Percentiles rank a stretch among this genome's conserved stretches.
Evolutionary conservation across 2,888 invertebrate species (phyloP).

Genomic region (Synanthedon myopaeformis): DNA sequence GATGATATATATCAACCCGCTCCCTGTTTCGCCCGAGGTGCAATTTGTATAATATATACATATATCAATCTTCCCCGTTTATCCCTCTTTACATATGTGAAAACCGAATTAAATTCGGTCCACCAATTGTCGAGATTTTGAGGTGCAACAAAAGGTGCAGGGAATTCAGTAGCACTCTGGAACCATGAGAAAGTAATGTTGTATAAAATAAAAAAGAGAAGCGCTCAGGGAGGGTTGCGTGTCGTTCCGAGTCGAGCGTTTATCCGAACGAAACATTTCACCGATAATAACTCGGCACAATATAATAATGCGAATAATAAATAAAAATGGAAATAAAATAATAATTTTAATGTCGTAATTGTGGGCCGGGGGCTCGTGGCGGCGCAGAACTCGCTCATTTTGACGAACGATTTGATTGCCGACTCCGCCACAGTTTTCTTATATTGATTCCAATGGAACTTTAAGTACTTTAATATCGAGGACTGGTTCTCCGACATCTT

Average conservation of each 20-base stretch:
- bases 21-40: no score
- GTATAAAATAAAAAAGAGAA: slow-evolving; percentile 30
- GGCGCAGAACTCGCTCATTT: slow-evolving; percentile 48
- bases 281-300: slow-evolving; percentile 71
- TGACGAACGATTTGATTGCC: slow-evolving; percentile 48
- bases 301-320: slow-evolving; percentile 72
- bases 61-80: no score
- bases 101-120: no score
- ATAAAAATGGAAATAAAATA: slow-evolving; percentile 70
- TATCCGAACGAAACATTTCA: slow-evolving; percentile 70
- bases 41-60: no score
- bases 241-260: slow-evolving; percentile 52
- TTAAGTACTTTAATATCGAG: slow-evolving; percentile 28
- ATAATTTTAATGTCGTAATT: slow-evolving; percentile 70
- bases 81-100: no score
- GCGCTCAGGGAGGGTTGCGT: slow-evolving; percentile 47
- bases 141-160: slow-evolving; percentile 15
- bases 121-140: no score
- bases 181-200: slow-evolving; percentile 53
- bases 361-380: slow-evolving; percentile 48
- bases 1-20: no score
- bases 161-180: slow-evolving; percentile 60
- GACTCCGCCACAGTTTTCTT: slow-evolving; percentile 28
- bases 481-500: slow-evolving; percentile 32
- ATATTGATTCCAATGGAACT: slow-evolving; percentile 49